Base-by-base conservation (phyloP, 2,888 invertebrate species). In the Podotricha telesiphe region DNA sequence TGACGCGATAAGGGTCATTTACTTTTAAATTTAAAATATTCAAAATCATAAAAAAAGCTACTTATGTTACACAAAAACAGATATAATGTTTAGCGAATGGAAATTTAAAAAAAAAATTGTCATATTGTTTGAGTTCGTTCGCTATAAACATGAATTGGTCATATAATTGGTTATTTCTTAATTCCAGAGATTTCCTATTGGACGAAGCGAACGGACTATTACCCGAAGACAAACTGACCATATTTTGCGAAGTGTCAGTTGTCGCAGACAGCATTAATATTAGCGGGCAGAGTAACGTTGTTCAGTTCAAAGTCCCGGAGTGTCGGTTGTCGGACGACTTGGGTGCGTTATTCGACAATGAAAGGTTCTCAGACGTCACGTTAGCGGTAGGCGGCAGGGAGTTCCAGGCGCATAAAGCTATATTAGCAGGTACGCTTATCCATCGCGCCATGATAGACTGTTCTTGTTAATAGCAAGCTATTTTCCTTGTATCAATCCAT, bases 251-350 rank as follows among this genome's bases (percentile, higher is more conserved):
- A 95, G 99, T 96, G 90, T 93, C 93, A 68, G 99, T 99, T 55
- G 99, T 99, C 62, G 99, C 99, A 70, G 99, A 99, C 93, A 99
- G 99, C 92, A 98, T 99, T 82, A 99, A 99, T 94, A 98, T 99
- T 84, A 99, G 99, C 80, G 99, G 99, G 76, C 99, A 99, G 94
- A 98, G 98, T 84, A 99, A 98, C 91, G 98, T 98, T 84, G 97
- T 98, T 81, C 99, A 99, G 91, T 99, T 99, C 91, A 99, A 99
- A 95, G 97, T 97, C 83, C 98, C 98, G 78, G 98, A 98, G 94
- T 99, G 96, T 94, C 97, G 95, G 90, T 95, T 96, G 82, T 97
- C 99, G 48, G 99, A 99, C 81, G 99, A 99, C 93, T 94, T 99
- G 86, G 98, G 98, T 64, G 95, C 96, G 79, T 94, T 99, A 73